These are phyloP conservation scores for Heliocidaris tuberculata DNA, from an alignment of 35 echinoderm and acorn worm genomes.

Conservation along the genomic window DNA sequence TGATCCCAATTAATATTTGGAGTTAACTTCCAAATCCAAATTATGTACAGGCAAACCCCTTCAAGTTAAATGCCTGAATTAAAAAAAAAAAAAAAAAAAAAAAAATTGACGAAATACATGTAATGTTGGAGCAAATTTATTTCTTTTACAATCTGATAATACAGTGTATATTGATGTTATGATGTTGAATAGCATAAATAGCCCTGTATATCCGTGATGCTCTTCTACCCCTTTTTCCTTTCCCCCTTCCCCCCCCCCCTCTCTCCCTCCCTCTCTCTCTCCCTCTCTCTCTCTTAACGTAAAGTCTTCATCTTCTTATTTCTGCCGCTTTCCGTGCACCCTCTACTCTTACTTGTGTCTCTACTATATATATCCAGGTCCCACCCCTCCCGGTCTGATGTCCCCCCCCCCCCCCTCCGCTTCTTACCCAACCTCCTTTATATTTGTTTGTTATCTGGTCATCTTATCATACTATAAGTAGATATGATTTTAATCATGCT, in stretches of 20 bases:
- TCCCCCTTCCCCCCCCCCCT: background rate
- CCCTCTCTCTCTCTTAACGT: background rate
- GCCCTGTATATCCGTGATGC: background rate
- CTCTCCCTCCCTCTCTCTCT: background rate
- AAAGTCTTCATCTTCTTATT: background rate
- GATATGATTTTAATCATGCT: background rate
- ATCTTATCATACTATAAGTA: background rate
- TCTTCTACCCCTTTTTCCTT: background rate
- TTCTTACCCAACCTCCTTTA: background rate
- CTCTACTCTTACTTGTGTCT: background rate
- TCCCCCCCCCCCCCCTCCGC: too few relatives aligned
- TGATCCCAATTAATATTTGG: background rate
- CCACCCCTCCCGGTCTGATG: too few relatives aligned
- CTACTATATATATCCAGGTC: too few relatives aligned
- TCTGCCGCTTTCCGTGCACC: too few relatives aligned
- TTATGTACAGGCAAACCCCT: background rate
- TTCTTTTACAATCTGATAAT: too few relatives aligned
- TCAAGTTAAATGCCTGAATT: background rate
- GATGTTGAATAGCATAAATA: too few relatives aligned
- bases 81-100: too few relatives aligned
- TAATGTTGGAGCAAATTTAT: too few relatives aligned
- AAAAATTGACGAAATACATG: too few relatives aligned
- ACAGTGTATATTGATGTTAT: too few relatives aligned
- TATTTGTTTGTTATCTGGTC: background rate
- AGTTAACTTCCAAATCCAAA: slow-evolving; percentile 2